These are phyloP conservation scores for Hypolimnas misippus DNA, from an alignment of 2,888 invertebrate genomes.

Conservation along the genomic window DNA sequence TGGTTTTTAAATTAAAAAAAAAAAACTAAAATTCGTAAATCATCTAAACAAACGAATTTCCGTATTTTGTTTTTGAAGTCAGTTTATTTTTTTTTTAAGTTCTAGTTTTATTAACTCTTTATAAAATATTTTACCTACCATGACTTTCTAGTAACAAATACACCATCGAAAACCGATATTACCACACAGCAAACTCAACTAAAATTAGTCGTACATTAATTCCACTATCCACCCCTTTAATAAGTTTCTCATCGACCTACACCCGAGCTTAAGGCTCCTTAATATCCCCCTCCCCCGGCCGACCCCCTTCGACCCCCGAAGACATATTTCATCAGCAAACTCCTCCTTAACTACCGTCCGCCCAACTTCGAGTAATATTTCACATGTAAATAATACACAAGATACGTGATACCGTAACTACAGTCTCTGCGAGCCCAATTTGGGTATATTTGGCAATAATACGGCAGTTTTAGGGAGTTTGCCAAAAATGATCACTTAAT, in stretches of 20 bases:
- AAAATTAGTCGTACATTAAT: conserved; percentile 49
- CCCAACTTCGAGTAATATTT: conserved; percentile 76
- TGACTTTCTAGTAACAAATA: neutral
- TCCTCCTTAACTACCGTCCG: conserved; percentile 72
- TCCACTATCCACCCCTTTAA: conserved; percentile 55
- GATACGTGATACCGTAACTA: conserved; percentile 59
- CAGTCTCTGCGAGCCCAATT: conserved; percentile 36
- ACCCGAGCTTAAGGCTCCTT: conserved; percentile 77
- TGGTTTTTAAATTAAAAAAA: too few relatives aligned
- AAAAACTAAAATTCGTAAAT: too few relatives aligned
- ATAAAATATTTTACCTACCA: too few relatives aligned
- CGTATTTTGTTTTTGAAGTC: too few relatives aligned
- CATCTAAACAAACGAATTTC: too few relatives aligned
- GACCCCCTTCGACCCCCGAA: conserved; percentile 59
- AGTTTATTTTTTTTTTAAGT: too few relatives aligned
- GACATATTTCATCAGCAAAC: conserved; percentile 82
- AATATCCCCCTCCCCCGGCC: conserved; percentile 54
- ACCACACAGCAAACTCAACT: conserved; percentile 38
- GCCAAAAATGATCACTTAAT: conserved; percentile 37
- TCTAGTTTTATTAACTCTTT: too few relatives aligned
- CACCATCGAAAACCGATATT: conserved; percentile 11
- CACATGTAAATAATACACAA: conserved; percentile 74
- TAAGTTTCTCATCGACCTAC: conserved; percentile 69
- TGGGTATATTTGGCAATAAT: conserved; percentile 39
- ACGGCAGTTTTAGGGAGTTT: conserved; percentile 33